Conservation (phyloP, 2,797 vertebrate species). For the Clarias laeviceps region DNA sequence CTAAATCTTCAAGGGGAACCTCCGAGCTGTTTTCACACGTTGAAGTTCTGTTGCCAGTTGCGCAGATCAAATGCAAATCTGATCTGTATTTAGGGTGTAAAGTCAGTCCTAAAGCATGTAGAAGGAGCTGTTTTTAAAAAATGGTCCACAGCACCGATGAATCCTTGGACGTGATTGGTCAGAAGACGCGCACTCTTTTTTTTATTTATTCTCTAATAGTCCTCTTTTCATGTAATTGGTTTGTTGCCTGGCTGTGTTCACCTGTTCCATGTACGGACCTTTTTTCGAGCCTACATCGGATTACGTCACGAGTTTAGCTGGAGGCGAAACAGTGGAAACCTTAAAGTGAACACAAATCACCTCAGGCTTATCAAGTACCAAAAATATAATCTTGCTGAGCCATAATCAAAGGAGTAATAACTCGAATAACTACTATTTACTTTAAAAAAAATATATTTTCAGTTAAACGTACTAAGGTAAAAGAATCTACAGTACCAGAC, state of each 20-base stretch:
- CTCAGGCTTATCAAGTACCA: no score
- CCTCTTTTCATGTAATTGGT: not conserved
- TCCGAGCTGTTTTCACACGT: not conserved
- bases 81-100: not conserved
- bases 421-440: no score
- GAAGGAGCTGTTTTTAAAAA: not conserved
- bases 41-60: not conserved
- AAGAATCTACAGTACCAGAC: no score
- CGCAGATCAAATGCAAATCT: not conserved
- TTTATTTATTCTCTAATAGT: not conserved
- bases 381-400: no score
- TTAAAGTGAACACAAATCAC: no score
- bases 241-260: not conserved
- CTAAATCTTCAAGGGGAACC: not conserved
- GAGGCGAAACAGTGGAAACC: no score
- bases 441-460: no score
- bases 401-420: no score
- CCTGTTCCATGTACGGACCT: not conserved
- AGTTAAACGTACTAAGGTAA: no score
- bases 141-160: not conserved
- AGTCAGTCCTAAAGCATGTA: not conserved
- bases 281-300: no score
- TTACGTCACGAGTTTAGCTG: no score
- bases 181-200: not conserved
- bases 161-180: not conserved